Percentiles rank a stretch among this genome's conserved stretches.
Evolutionary conservation across 2,113 vertebrate genomes (phyloP).

Genomic region (Halichoerus grypus): DNA sequence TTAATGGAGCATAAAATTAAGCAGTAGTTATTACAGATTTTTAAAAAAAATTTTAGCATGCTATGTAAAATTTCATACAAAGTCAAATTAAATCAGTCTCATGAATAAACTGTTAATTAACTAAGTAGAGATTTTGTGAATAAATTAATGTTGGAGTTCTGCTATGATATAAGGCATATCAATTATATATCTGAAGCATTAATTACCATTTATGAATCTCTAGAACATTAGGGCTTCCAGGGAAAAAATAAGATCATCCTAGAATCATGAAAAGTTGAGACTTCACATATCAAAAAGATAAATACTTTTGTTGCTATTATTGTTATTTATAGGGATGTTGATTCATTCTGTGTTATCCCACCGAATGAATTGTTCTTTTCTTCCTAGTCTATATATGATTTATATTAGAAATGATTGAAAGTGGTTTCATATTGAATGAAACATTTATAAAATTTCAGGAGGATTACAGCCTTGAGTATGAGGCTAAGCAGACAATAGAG

Average conservation of each 20-base stretch:
- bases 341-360: background rate
- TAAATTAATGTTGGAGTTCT: background rate
- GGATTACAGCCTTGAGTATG: background rate
- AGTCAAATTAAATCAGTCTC: constrained; percentile 42
- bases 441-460: background rate
- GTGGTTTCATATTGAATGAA: background rate
- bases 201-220: background rate
- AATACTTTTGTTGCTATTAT: background rate
- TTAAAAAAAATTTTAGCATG: constrained; percentile 4
- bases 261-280: background rate
- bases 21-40: background rate
- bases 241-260: constrained; percentile 3
- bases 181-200: constrained; percentile 42
- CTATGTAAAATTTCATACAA: constrained; percentile 28
- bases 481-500: background rate
- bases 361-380: constrained; percentile 4
- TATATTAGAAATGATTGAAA: background rate
- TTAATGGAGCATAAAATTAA: constrained; percentile 56
- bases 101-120: constrained; percentile 46
- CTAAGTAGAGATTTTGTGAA: constrained; percentile 17
- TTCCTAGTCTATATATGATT: background rate
- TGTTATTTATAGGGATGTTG: background rate
- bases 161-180: background rate
- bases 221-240: background rate
- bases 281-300: background rate